phyloP scores from a whole-genome alignment of 2,888 invertebrate genomes.

The Mantis religiosa region DNA sequence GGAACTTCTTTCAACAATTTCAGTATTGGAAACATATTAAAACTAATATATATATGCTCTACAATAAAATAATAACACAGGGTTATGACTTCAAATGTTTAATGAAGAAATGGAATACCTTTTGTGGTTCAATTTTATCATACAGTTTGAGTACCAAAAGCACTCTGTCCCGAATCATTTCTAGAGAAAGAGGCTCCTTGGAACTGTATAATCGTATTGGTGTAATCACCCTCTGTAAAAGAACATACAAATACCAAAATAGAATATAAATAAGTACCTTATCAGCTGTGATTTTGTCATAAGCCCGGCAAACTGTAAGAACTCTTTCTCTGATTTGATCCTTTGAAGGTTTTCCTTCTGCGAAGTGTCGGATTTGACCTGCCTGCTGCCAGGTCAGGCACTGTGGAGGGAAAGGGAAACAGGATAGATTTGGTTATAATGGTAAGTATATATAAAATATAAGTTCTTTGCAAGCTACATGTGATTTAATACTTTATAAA shows the following conservation, averaged over 20 bases:
- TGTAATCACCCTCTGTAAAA: slow-evolving; percentile 41
- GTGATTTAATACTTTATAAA: background rate
- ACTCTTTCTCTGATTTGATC: slow-evolving; percentile 75
- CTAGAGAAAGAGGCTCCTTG: slow-evolving; percentile 73
- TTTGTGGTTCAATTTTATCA: slow-evolving; percentile 91
- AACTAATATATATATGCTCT: too few relatives aligned
- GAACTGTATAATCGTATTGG: slow-evolving; percentile 54
- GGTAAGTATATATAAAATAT: background rate
- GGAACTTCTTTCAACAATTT: too few relatives aligned
- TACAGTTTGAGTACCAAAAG: slow-evolving; percentile 93
- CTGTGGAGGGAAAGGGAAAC: slow-evolving; percentile 26
- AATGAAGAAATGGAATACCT: slow-evolving; percentile 60
- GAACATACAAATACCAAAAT: slow-evolving; percentile 37
- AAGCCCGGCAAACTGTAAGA: slow-evolving; percentile 78
- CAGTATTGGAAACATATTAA: too few relatives aligned
- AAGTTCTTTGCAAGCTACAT: background rate
- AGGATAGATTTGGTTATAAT: background rate
- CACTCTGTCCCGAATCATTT: slow-evolving; percentile 83
- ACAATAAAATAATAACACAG: too few relatives aligned
- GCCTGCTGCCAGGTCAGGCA: slow-evolving; percentile 20
- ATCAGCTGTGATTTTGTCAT: slow-evolving; percentile 82
- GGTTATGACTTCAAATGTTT: slow-evolving; percentile 18
- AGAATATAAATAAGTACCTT: slow-evolving; percentile 61
- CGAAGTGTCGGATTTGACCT: slow-evolving; percentile 25
- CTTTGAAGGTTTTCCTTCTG: slow-evolving; percentile 52